Conservation (phyloP, 2,113 vertebrate species). For the Lampris incognitus region DNA sequence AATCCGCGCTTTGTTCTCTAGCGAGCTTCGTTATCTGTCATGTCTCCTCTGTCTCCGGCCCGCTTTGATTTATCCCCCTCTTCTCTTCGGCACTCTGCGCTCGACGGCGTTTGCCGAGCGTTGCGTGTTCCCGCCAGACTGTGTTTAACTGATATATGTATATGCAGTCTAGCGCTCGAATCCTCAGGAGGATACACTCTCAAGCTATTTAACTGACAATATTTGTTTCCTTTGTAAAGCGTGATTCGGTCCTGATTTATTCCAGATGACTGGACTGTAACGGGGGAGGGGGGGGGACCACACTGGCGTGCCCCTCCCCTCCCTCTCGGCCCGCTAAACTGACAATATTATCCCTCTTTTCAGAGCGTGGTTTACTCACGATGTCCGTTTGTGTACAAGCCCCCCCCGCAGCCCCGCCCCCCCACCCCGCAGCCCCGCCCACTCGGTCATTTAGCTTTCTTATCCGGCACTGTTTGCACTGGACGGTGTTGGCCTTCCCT, state of each 20-base stretch:
- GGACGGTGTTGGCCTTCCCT: slow-evolving; percentile 32
- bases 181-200: slow-evolving; percentile 45
- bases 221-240: slow-evolving; percentile 25
- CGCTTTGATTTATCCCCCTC: slow-evolving; percentile 9
- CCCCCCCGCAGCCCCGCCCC: slow-evolving; percentile 22
- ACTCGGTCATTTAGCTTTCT: slow-evolving; percentile 62
- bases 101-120: slow-evolving; percentile 17
- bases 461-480: slow-evolving; percentile 63
- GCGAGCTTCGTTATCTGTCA: slow-evolving; percentile 4
- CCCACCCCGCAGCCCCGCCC: slow-evolving; percentile 7
- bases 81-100: slow-evolving; percentile 12
- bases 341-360: slow-evolving; percentile 52
- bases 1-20: slow-evolving; percentile 5
- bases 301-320: neutral
- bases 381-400: slow-evolving; percentile 56
- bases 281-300: slow-evolving; percentile 44
- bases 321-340: slow-evolving; percentile 52
- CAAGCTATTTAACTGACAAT: slow-evolving; percentile 41
- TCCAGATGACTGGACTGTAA: slow-evolving; percentile 43
- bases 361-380: slow-evolving; percentile 55
- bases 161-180: slow-evolving; percentile 48
- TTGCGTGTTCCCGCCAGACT: slow-evolving; percentile 35
- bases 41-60: slow-evolving; percentile 16
- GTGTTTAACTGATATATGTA: slow-evolving; percentile 45
- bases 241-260: slow-evolving; percentile 52